Percentiles rank a stretch among this genome's conserved stretches.
Evolutionary conservation across 1,140 invertebrate genomes (phyloP).

Genomic region (Papilio machaon): DNA sequence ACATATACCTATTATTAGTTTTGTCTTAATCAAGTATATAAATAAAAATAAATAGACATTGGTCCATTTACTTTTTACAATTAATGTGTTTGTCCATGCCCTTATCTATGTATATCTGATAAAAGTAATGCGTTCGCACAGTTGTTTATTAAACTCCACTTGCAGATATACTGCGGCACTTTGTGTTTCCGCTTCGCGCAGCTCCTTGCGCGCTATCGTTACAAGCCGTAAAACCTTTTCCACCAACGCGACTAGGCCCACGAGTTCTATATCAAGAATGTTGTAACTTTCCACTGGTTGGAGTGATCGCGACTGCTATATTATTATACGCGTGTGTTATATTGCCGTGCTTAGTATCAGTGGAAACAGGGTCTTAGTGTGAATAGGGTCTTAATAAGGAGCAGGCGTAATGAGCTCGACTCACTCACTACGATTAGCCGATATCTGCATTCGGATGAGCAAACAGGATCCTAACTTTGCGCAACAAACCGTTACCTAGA

Average conservation of each 20-base stretch:
- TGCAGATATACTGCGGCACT: constrained; percentile 34
- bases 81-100: background rate
- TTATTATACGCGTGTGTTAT: background rate
- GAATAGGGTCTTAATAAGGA: constrained; percentile 31
- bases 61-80: background rate
- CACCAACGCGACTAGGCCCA: background rate
- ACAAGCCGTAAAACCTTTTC: background rate
- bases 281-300: background rate
- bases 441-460: constrained; percentile 25
- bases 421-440: constrained; percentile 25
- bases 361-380: background rate
- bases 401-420: constrained; percentile 28
- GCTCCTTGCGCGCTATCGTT: background rate
- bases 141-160: constrained; percentile 1
- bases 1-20: background rate
- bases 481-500: constrained; percentile 8
- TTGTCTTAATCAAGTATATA: background rate
- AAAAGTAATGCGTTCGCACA: background rate
- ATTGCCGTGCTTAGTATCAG: background rate
- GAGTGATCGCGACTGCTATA: background rate
- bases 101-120: constrained; percentile 15
- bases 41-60: background rate
- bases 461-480: background rate
- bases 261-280: background rate
- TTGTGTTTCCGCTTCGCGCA: constrained; percentile 33